A percentile compares a stretch with the other conserved stretches of the same genome.
These are phyloP conservation scores for Leucophenga montana DNA, from an alignment of 2,888 invertebrate genomes.

Conservation along the genomic window DNA sequence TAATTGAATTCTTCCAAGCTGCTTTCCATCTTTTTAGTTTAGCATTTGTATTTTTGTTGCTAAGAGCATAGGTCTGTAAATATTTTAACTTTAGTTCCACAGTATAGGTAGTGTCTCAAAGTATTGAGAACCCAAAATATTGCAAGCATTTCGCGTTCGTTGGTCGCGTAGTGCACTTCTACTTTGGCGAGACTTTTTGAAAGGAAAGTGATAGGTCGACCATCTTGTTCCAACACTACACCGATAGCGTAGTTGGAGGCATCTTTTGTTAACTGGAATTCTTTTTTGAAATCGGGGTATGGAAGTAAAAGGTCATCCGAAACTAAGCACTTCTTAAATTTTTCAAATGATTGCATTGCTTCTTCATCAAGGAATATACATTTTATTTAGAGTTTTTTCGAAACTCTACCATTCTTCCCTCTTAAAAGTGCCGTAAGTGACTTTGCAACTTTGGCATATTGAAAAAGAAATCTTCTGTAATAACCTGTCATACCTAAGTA, in stretches of 20 bases:
- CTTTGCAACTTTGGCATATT: too few species aligned
- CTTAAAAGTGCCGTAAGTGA: too few species aligned
- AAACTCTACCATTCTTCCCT: too few species aligned
- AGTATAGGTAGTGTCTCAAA: slow-evolving; percentile 67
- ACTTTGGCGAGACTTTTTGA: slow-evolving; percentile 55
- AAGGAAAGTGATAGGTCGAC: slow-evolving; percentile 55
- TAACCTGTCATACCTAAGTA: slow-evolving; percentile 41
- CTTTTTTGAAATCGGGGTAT: slow-evolving; percentile 7
- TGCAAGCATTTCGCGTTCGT: slow-evolving; percentile 65
- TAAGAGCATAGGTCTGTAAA: slow-evolving; percentile 33
- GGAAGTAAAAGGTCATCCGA: neutral
- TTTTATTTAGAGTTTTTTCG: too few species aligned
- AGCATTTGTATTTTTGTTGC: slow-evolving; percentile 22
- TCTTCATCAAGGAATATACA: slow-evolving; percentile 37
- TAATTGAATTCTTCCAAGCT: slow-evolving; percentile 40
- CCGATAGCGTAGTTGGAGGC: neutral
- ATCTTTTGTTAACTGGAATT: neutral
- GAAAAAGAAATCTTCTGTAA: too few species aligned
- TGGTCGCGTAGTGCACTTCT: slow-evolving; percentile 56
- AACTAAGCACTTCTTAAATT: neutral
- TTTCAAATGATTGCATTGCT: neutral
- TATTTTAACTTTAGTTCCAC: slow-evolving; percentile 46
- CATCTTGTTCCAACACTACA: neutral
- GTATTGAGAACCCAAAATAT: slow-evolving; percentile 66
- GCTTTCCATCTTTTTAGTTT: slow-evolving; percentile 41